Conservation (phyloP, 2,113 vertebrate genomes). For the Lanius collurio region DNA sequence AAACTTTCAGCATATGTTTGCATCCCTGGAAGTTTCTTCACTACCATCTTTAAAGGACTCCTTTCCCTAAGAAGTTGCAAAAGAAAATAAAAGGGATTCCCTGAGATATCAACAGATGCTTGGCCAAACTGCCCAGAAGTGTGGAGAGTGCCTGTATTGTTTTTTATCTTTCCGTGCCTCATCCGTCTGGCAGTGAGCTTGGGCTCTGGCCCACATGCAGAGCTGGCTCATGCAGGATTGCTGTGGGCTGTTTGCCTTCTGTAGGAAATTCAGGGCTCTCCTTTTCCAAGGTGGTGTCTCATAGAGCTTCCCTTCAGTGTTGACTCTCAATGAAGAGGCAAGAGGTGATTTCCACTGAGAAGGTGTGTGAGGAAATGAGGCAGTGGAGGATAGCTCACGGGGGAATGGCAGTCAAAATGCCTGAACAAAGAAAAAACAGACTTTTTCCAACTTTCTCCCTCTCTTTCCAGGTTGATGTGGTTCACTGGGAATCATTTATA, state of each 20-base stretch:
- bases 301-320: neutral
- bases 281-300: neutral
- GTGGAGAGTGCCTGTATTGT: neutral
- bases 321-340: neutral
- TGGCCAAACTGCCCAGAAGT: neutral
- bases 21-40: neutral
- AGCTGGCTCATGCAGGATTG: rapidly evolving
- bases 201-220: neutral
- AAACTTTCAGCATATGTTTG: neutral
- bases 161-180: neutral
- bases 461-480: neutral
- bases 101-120: neutral
- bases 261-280: neutral
- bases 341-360: neutral
- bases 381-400: neutral
- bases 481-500: neutral
- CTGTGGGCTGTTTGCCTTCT: neutral
- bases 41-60: neutral
- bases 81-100: neutral
- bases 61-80: neutral
- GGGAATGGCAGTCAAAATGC: neutral
- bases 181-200: neutral
- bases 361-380: neutral
- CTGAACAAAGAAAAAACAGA: neutral
- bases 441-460: neutral